A percentile compares a stretch with the other conserved stretches of the same genome.
Conservation (phyloP, 2,888 invertebrate genomes). For the Hedya salicella region DNA sequence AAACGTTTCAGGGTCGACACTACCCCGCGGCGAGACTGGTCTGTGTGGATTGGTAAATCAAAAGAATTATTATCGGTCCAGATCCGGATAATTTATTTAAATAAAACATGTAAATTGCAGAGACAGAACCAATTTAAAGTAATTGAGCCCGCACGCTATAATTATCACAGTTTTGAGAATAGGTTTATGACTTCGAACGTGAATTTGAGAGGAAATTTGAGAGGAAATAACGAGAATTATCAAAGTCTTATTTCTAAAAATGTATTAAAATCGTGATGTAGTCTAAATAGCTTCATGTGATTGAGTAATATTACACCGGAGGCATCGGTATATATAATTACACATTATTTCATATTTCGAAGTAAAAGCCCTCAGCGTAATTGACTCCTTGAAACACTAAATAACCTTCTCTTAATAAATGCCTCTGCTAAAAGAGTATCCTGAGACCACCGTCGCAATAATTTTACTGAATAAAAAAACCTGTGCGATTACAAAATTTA, state of each 20-base stretch:
- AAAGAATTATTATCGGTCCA: constrained; percentile 58
- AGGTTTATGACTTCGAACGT: constrained; percentile 37
- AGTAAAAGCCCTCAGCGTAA: constrained; percentile 4
- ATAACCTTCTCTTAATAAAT: constrained; percentile 75
- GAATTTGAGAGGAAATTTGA: constrained; percentile 23
- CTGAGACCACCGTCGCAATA: constrained; percentile 79
- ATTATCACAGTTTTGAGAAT: constrained; percentile 43
- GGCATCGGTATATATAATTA: not conserved
- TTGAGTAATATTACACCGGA: not conserved
- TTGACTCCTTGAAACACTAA: constrained; percentile 9
- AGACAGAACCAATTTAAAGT: constrained; percentile 59
- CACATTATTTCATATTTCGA: not conserved
- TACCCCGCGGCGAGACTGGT: constrained; percentile 55
- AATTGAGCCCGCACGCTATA: constrained; percentile 45
- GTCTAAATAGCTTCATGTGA: not conserved
- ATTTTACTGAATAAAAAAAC: constrained; percentile 80
- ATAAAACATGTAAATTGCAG: constrained; percentile 56
- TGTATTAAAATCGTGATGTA: not conserved
- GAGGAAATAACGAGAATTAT: constrained; percentile 20
- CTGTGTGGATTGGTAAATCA: constrained; percentile 55
- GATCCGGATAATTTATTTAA: constrained; percentile 60
- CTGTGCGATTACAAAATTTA: constrained; percentile 76
- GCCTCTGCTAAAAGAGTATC: constrained; percentile 64
- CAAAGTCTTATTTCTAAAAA: constrained; percentile 1
- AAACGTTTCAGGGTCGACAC: constrained; percentile 53